A percentile compares a stretch with the other conserved stretches of the same genome.
Conservation (phyloP, 2,113 vertebrate genomes). For the Globicephala melas region DNA sequence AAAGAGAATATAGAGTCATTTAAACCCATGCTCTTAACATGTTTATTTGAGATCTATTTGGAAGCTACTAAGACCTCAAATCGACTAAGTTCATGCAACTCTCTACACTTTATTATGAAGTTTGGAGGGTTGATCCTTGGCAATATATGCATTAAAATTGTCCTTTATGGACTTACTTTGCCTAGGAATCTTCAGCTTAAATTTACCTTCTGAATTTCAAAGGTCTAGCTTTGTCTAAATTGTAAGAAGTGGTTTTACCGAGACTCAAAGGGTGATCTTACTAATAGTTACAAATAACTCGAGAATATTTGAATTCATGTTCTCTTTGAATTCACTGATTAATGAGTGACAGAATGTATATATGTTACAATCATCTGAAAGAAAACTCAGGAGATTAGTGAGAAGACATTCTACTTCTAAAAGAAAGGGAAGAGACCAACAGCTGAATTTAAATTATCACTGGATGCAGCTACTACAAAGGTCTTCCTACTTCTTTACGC, state of each 20-base stretch:
- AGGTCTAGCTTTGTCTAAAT: neutral
- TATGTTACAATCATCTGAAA: neutral
- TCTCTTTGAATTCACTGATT: neutral
- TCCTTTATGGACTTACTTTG: neutral
- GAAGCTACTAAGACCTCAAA: neutral
- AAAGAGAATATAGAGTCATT: neutral
- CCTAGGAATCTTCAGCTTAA: neutral
- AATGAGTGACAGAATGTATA: neutral
- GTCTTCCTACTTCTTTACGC: neutral
- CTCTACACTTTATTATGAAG: slow-evolving; percentile 2
- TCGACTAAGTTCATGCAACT: slow-evolving; percentile 38
- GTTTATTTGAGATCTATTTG: neutral
- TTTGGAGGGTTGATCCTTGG: slow-evolving; percentile 13
- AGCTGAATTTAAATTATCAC: neutral
- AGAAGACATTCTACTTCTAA: slow-evolving; percentile 14
- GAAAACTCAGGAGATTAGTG: neutral
- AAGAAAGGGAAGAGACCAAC: neutral
- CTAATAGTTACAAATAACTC: neutral
- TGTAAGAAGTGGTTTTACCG: neutral
- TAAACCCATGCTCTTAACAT: slow-evolving; percentile 50
- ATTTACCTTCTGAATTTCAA: neutral
- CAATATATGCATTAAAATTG: slow-evolving; percentile 11
- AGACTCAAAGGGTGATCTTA: slow-evolving; percentile 28
- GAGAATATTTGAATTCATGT: neutral
- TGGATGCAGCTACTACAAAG: slow-evolving; percentile 11